Evolutionary conservation across 2,797 vertebrate species (phyloP), one percentile per base, ranked within the genome.

Genomic region (Brachyalestes nurse): DNA sequence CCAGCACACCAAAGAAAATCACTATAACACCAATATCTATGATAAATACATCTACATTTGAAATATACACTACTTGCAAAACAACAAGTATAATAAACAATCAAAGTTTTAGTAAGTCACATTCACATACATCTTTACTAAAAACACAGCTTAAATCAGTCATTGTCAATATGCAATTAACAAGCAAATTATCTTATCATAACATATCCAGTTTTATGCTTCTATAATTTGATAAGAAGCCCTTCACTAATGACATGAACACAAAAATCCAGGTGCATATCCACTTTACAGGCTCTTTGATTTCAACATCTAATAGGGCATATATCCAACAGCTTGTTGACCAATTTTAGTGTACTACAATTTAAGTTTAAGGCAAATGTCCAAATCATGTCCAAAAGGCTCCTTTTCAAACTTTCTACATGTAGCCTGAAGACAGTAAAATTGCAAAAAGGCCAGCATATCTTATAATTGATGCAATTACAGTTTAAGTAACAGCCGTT

Each of bases 351-450:
- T 47, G 34, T 21, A 28, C 70, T 72, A 8, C 28, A 28, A 76
- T 64, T n/a, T 23, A 17, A 34, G 1, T 40, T 57, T 28, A 9
- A 58, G 1, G 17, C 19, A 61, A 61, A 74, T 55, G 72, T 61
- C 14, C 51, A 60, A 40, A 75, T 66, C 21, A 72, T 61, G 49
- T 90, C 86, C 91, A 89, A 93, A 93, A 93, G 92, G 92, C 93
- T 86, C 90, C 89, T 80, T 93, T 86, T 93, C 93, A 94, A 94
- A 94, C 88, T 86, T 90, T 92, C 89, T 88, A 93, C 92, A 91
- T 91, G 90, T 93, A 93, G 93, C 94, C 94, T 94, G 93, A 88
- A 94, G 93, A 95, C 94, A 95, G 94, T 91, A 91, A 57, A 77
- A 84, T 80, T 87, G 58, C 77, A 88, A 77, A 84, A 81, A 73